phyloP scores from a whole-genome alignment of 2,888 invertebrate species.

The Unio delphinus region DNA sequence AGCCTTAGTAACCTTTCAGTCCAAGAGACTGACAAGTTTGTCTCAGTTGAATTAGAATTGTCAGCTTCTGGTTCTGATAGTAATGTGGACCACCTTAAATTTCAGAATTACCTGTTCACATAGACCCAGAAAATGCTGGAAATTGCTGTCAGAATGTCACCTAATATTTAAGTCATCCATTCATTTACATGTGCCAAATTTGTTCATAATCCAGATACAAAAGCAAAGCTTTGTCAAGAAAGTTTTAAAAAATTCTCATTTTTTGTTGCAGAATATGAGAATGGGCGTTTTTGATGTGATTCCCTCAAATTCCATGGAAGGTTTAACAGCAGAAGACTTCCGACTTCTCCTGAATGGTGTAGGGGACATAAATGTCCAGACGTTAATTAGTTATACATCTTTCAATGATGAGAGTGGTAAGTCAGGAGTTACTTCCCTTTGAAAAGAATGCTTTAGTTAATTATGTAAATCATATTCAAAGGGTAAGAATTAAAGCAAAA shows the following conservation, averaged over 20 bases:
- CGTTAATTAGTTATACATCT: conserved; percentile 95
- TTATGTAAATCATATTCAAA: not conserved
- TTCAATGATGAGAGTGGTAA: conserved; percentile 98
- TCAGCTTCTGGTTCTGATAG: no score
- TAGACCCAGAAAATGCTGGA: no score
- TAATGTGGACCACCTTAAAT: no score
- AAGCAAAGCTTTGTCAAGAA: not conserved
- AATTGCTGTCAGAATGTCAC: no score
- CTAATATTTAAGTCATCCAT: no score
- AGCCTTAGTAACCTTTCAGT: no score
- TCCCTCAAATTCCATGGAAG: conserved; percentile 91
- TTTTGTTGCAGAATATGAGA: conserved; percentile 81
- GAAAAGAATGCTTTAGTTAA: not conserved
- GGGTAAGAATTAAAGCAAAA: no score
- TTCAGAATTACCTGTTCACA: no score
- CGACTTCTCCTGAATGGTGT: conserved; percentile 95
- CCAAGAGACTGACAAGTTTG: no score
- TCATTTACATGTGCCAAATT: no score
- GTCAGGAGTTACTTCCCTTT: conserved; percentile 58
- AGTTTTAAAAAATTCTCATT: not conserved
- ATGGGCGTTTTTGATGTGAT: conserved; percentile 97
- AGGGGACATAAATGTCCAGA: conserved; percentile 95
- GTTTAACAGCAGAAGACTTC: conserved; percentile 95
- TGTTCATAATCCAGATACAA: no score
- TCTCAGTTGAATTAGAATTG: no score